phyloP scores from a whole-genome alignment of 2,113 vertebrate genomes.

The Anguilla rostrata region DNA sequence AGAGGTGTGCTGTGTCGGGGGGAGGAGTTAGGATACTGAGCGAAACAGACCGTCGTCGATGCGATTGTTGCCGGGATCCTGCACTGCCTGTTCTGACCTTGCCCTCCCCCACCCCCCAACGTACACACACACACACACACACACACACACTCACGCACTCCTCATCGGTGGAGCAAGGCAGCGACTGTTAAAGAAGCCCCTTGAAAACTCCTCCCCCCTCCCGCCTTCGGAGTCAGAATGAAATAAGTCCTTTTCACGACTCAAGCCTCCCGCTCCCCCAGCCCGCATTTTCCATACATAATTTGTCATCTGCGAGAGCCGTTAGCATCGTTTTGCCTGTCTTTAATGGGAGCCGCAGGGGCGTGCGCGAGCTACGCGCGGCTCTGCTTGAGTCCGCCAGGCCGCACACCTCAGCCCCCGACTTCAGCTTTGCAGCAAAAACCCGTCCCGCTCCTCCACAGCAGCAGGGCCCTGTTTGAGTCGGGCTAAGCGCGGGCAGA shows the following conservation, averaged over 20 bases:
- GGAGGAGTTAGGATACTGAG: constrained; percentile 39
- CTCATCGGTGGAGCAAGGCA: neutral
- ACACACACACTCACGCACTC: neutral
- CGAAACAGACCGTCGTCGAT: constrained; percentile 48
- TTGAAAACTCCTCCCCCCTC: neutral
- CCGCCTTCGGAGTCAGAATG: neutral
- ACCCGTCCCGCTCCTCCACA: too few species aligned
- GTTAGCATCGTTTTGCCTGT: neutral
- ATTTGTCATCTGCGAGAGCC: constrained; percentile 4
- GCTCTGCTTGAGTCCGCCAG: neutral
- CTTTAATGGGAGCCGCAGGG: constrained; percentile 1
- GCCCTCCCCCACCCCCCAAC: neutral
- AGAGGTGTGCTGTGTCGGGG: constrained; percentile 55
- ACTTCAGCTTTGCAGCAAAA: neutral
- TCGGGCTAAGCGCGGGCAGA: too few species aligned
- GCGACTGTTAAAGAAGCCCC: neutral
- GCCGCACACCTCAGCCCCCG: neutral
- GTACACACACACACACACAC: neutral
- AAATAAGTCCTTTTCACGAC: constrained; percentile 9
- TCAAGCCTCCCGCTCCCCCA: constrained; percentile 20
- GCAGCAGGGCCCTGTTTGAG: too few species aligned
- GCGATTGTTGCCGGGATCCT: constrained; percentile 43
- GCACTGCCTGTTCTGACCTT: constrained; percentile 40
- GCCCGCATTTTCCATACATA: constrained; percentile 23
- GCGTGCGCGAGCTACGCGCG: too few species aligned